Evolutionary conservation across 2,888 invertebrate species (phyloP), one percentile per base, ranked within the genome.

Genomic region (Julus scanicus): DNA sequence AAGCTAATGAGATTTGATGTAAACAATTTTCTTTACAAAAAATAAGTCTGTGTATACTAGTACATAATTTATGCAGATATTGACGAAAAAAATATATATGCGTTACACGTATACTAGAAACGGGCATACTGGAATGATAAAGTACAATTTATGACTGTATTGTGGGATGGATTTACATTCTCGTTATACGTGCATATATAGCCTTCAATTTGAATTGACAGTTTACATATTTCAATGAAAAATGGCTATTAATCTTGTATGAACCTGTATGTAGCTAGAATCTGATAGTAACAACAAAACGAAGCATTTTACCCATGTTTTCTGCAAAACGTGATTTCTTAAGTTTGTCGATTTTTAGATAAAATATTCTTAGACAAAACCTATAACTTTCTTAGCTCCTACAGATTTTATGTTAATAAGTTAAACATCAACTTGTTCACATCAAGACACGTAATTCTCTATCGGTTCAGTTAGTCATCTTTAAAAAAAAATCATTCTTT

Each of bases 141-240:
- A 80, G 37, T 37, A 80, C 37, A 11, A 80, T 80, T 80, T 80
- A 80, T 80, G 80, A 15, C 37, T 29, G 11, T 13, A 80, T 80
- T 80, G 37, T 80, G 13, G 3, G 15, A 37, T 80, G 71, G 29
- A 71, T 71, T 71, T 71, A 20, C 20, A 13, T 80, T 80, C 37
- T 29, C 29, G 37, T 80, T 80, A 80, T 63, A n/a, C 63, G n/a
- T 63, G 63, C 17, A n/a, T n/a, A n/a, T n/a, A 63, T 80, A 80
- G 80, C 37, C 80, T 80, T 80, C 80, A 80, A 80, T 37, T 80
- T 80, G 29, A 80, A 80, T 80, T 80, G 80, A 80, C 80, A 80
- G 80, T 80, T 80, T 80, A 15, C 80, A 80, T 80, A 80, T 80
- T 80, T 80, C 15, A 80, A 37, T 80, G 80, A 11, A 37, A 37